A percentile compares a stretch with the other conserved stretches of the same genome.
Conservation (phyloP, 2,888 invertebrate genomes). For the Ryuthela nishihirai region DNA sequence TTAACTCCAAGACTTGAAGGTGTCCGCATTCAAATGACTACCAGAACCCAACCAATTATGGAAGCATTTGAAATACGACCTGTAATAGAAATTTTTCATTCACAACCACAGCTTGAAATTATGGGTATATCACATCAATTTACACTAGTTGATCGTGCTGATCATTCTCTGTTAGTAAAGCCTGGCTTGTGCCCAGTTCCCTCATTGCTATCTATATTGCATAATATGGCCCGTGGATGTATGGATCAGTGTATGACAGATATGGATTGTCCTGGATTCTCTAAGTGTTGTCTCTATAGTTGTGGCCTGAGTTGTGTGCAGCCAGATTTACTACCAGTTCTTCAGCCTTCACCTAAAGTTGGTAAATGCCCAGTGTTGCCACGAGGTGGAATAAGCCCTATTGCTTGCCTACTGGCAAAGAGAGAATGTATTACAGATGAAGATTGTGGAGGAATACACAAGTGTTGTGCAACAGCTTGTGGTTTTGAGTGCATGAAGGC, state of each 20-base stretch:
- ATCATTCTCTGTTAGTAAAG: conserved; percentile 23
- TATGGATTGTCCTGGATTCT: conserved; percentile 42
- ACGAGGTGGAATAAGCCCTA: neutral
- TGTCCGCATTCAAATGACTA: too few relatives aligned
- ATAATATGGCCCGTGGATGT: conserved; percentile 42
- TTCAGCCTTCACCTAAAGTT: neutral
- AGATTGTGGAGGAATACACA: conserved; percentile 43
- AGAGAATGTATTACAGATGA: conserved; percentile 43
- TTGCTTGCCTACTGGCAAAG: neutral
- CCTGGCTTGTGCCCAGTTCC: conserved; percentile 44
- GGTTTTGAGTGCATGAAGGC: conserved; percentile 43
- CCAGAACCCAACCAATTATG: too few relatives aligned
- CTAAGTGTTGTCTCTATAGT: conserved; percentile 44
- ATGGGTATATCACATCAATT: neutral
- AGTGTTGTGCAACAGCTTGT: conserved; percentile 45
- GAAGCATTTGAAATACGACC: too few relatives aligned
- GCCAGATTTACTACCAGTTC: conserved; percentile 16
- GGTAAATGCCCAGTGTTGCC: neutral
- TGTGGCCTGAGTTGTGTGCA: conserved; percentile 44
- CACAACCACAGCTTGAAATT: too few relatives aligned
- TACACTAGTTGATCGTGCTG: neutral
- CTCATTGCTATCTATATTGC: conserved; percentile 41
- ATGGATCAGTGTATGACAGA: conserved; percentile 41
- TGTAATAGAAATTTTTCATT: too few relatives aligned
- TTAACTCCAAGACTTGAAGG: too few relatives aligned